Conservation (phyloP, 1,140 invertebrate species). For the Platyura marginata region DNA sequence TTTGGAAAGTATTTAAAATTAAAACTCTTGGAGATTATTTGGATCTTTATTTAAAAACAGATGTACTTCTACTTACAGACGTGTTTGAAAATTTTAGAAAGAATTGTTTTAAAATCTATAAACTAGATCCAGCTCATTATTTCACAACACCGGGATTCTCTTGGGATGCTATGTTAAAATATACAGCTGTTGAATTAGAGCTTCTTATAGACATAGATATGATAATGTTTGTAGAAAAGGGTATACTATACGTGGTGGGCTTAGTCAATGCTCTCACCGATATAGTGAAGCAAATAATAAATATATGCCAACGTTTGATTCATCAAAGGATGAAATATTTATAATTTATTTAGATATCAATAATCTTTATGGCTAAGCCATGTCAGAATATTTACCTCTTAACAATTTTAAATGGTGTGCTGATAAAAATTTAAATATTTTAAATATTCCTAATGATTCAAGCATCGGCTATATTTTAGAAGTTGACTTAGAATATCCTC, state of each 20-base stretch:
- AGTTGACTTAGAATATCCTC: constrained; percentile 16
- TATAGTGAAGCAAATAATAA: constrained; percentile 17
- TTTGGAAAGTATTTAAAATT: constrained; percentile 22
- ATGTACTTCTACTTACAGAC: constrained; percentile 23
- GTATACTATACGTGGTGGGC: constrained; percentile 10
- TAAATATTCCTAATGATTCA: constrained; percentile 13
- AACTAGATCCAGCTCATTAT: constrained; percentile 7
- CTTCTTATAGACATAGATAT: constrained; percentile 17
- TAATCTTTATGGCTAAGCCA: constrained; percentile 26
- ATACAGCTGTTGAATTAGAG: constrained; percentile 16
- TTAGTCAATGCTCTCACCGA: constrained; percentile 8
- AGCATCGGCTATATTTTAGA: constrained; percentile 26
- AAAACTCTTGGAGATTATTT: constrained; percentile 21
- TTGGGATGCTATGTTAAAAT: constrained; percentile 18
- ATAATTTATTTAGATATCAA: constrained; percentile 23
- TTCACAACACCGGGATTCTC: constrained; percentile 8
- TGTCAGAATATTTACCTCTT: constrained; percentile 13
- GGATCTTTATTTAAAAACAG: constrained; percentile 25
- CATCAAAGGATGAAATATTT: constrained; percentile 10
- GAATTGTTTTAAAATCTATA: constrained; percentile 5
- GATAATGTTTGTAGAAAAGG: constrained; percentile 19
- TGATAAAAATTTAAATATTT: constrained; percentile 2
- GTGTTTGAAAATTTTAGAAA: constrained; percentile 23
- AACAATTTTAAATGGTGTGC: constrained; percentile 16
- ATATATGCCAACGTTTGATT: constrained; percentile 6